A percentile compares a stretch with the other conserved stretches of the same genome.
Conservation (phyloP, 2,888 invertebrate genomes). For the Trachelus tabidus region DNA sequence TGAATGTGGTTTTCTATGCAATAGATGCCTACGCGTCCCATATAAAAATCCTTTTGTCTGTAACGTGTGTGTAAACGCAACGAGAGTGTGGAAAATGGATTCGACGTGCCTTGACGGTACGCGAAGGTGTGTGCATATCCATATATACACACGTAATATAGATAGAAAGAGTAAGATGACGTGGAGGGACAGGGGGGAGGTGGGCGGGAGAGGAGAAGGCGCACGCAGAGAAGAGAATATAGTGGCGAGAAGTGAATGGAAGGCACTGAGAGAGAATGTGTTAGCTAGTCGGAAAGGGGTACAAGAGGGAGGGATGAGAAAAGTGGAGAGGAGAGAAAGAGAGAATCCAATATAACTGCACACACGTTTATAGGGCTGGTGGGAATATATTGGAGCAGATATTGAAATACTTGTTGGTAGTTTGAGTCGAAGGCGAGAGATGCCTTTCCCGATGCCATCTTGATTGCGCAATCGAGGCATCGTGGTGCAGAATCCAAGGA, state of each 20-base stretch:
- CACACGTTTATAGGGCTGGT: conserved; percentile 61
- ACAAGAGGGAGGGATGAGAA: conserved; percentile 25
- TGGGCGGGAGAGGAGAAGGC: conserved; percentile 18
- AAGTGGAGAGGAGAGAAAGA: conserved; percentile 10
- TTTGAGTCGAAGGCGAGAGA: conserved; percentile 62
- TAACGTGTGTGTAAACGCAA: background rate
- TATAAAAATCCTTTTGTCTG: background rate
- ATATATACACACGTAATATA: background rate
- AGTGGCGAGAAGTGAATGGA: background rate
- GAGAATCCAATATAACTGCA: conserved; percentile 62
- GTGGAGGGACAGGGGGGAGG: no score
- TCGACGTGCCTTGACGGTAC: background rate
- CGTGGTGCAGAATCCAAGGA: conserved; percentile 52
- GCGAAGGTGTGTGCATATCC: background rate
- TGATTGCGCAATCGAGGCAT: conserved; percentile 62
- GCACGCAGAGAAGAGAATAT: conserved; percentile 5
- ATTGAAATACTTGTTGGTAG: conserved; percentile 65
- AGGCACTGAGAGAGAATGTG: background rate
- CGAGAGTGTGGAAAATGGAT: background rate
- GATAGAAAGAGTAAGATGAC: conserved; percentile 9
- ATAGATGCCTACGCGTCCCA: conserved; percentile 9
- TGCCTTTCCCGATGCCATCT: conserved; percentile 62
- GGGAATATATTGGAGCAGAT: conserved; percentile 63
- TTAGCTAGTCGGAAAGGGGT: conserved; percentile 7
- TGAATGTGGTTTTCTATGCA: conserved; percentile 24